Conservation (phyloP, 2,113 vertebrate genomes). For the Argyrosomus japonicus region DNA sequence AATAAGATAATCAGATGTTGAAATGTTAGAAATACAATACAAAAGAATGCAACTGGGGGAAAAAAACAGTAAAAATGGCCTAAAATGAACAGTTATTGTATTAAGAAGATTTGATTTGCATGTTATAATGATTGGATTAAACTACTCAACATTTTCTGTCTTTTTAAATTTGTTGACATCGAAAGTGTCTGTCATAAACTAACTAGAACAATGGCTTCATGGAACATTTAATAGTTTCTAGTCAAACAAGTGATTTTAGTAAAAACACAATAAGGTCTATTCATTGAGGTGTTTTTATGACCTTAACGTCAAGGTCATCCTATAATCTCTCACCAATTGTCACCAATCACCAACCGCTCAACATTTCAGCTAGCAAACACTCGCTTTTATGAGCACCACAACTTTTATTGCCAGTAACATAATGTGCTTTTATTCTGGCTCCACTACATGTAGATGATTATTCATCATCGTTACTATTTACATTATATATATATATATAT, state of each 20-base stretch:
- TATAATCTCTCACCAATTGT: not conserved
- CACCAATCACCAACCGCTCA: not conserved
- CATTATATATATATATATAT: too few relatives aligned
- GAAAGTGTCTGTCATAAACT: not conserved
- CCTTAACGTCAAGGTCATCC: not conserved
- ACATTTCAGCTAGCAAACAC: not conserved
- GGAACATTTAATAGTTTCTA: not conserved
- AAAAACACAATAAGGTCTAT: not conserved
- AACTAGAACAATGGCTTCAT: not conserved
- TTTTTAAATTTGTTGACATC: not conserved
- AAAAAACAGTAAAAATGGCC: too few relatives aligned
- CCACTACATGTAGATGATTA: constrained; percentile 7
- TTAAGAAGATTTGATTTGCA: not conserved
- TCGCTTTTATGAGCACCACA: not conserved
- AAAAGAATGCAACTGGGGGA: too few relatives aligned
- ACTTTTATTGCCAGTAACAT: constrained; percentile 35
- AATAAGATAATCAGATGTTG: too few relatives aligned
- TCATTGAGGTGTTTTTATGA: constrained; percentile 25
- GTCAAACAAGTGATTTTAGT: not conserved
- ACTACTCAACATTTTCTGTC: not conserved
- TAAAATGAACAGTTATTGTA: not conserved
- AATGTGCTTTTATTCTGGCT: too few relatives aligned
- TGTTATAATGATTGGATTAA: not conserved
- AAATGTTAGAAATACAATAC: too few relatives aligned
- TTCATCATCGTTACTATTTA: constrained; percentile 1